These are phyloP conservation scores for Cyphomyrus discorhynchus DNA, from an alignment of 2,113 vertebrate genomes.

Conservation along the genomic window DNA sequence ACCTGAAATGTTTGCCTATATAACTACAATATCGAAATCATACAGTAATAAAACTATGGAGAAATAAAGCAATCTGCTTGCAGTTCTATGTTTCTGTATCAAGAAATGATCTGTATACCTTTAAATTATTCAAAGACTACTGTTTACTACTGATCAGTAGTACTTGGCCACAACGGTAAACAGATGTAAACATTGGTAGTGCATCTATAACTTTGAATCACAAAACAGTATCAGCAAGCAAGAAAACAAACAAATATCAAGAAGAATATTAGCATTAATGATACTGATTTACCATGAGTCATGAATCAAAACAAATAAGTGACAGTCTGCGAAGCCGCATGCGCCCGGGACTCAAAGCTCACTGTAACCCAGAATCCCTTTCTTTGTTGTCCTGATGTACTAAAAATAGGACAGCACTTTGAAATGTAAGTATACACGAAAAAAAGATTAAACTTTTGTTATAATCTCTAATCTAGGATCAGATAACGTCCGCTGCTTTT, in stretches of 20 bases:
- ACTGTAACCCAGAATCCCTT: slow-evolving; percentile 25
- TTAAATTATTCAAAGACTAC: neutral
- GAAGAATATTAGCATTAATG: slow-evolving; percentile 33
- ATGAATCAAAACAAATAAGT: neutral
- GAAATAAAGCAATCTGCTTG: neutral
- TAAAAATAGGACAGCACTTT: slow-evolving; percentile 51
- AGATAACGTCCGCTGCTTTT: neutral
- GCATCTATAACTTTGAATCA: slow-evolving; percentile 29
- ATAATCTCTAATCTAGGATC: slow-evolving; percentile 22
- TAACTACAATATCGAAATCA: neutral
- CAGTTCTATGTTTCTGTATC: neutral
- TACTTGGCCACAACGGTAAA: neutral
- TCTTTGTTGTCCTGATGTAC: slow-evolving; percentile 23
- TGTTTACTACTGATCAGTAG: slow-evolving; percentile 7
- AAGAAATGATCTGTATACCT: neutral
- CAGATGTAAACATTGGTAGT: neutral
- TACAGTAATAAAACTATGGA: neutral
- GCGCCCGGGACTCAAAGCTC: slow-evolving; percentile 38
- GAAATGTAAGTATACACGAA: slow-evolving; percentile 39
- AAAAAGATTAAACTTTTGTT: slow-evolving; percentile 22
- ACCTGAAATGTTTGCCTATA: neutral
- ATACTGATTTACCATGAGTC: neutral
- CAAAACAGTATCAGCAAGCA: slow-evolving; percentile 6
- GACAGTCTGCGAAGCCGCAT: slow-evolving; percentile 7
- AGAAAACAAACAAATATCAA: slow-evolving; percentile 20